Evolutionary conservation across 2,888 invertebrate species (phyloP), one percentile per base, ranked within the genome.

Genomic region (Deroplatys truncata): DNA sequence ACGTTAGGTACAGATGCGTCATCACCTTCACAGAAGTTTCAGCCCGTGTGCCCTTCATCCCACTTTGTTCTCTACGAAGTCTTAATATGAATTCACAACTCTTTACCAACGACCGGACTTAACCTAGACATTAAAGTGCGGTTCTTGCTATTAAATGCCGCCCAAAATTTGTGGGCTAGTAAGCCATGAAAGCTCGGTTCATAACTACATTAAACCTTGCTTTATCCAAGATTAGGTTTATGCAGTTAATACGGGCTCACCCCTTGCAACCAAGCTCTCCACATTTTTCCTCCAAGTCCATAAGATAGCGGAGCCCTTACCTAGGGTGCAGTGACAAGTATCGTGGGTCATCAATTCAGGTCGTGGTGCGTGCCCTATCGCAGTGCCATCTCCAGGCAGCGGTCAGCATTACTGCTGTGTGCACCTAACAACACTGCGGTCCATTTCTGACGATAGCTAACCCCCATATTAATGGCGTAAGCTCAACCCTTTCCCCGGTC

Each of bases 381-480:
- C 89, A 31, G 43, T 89, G 89, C 89, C 89, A 89, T 89, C 89
- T 89, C 87, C 89, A 89, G 89, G 86, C 89, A 29, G 85, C 83
- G 89, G 89, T 84, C 86, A 86, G 86, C 89, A 89, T 43, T 86
- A 89, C 56, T 56, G 31, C 82, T 83, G 84, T 84, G 49, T 82
- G 82, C 56, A 72, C 56, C 56, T 72, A 72, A 72, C 56, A 72
- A 72, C 56, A 72, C 56, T 72, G 56, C 2, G 56, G 56, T 72
- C 85, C 85, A 25, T 56, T 85, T 72, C 82, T 29, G 85, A 85
- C 49, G 85, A 85, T 85, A 85, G 85, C 85, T 43, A 49, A 72
- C 56, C 85, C 49, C 49, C 85, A 49, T 85, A 85, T 85, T 85
- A 85, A 85, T 85, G 85, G 28, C 56, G 43, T 85, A 56, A 85